Evolutionary conservation across 37 sponge, comb jelly and placozoan genomes (phyloP), one percentile per base, ranked within the genome.

Genomic region (Lycopodina hypogea): DNA sequence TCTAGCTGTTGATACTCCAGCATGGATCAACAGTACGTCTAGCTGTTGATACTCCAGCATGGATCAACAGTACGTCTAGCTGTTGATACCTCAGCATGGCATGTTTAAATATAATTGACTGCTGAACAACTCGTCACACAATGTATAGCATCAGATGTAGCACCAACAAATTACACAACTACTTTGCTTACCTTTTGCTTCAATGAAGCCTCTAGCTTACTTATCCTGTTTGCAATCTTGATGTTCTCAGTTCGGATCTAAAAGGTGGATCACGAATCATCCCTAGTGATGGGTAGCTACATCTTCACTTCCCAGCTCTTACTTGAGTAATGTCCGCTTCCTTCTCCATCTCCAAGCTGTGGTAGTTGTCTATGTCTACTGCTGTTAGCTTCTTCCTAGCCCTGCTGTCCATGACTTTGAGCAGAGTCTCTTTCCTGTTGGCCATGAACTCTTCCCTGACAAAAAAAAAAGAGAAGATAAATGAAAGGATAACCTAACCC

Each of bases 201-300:
- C 32, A 98, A 48, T 48, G 84, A 93, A 32, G 73, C 65, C 64
- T 98, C 96, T 26, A 77, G 62, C 77, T 95, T 93, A 57, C 69
- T 66, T 24, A 95, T 89, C 75, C 85, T 95, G 72, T 90, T 88
- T 26, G 70, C 77, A 37, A 95, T 92, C 28, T 88, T 90, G 65
- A 98, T 95, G 65, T 95, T 95, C 81, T 98, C 96, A 71, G 93
- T 64, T 22, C 99, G 64, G 23, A 87, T 91, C 81, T 84, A 53
- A 26, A 34, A 35, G 38, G 35, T 32, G 35, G 21, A 12, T 34
- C 18, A 74, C 8, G 9, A 42, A 42, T 18, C 8, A 37, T 38
- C n/a, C n/a, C n/a, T n/a, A n/a, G n/a, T n/a, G 12, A 17, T 60
- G 26, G 26, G 3, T 58, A 3, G 23, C 26, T 6, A 30, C 51